These are phyloP conservation scores for Rhorus exstirpatorius DNA, from an alignment of 2,888 invertebrate species.

Conservation along the genomic window DNA sequence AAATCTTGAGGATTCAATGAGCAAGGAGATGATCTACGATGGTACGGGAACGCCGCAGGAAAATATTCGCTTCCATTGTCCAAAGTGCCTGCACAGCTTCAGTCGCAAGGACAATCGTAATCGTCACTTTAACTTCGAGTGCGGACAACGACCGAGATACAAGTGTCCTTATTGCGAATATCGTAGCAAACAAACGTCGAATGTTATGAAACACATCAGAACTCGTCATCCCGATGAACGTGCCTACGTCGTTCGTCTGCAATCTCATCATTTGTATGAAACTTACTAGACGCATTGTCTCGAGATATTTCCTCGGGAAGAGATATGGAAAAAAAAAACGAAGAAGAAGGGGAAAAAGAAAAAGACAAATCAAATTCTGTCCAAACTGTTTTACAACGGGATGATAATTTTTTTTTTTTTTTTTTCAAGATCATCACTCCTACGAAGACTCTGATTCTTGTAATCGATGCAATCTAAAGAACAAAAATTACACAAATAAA, in stretches of 20 bases:
- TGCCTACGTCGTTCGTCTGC: constrained; percentile 74
- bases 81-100: constrained; percentile 78
- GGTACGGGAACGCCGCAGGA: constrained; percentile 23
- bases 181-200: constrained; percentile 79
- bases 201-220: constrained; percentile 78
- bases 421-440: too few relatives aligned
- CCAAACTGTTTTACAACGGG: background rate
- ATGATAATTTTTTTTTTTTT: background rate
- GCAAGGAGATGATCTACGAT: constrained; percentile 22
- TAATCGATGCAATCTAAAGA: constrained; percentile 13
- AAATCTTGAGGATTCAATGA: constrained; percentile 59
- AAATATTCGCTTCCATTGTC: constrained; percentile 75
- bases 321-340: background rate
- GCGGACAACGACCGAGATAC: constrained; percentile 82
- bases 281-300: constrained; percentile 8
- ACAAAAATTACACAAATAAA: constrained; percentile 17
- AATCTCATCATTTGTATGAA: constrained; percentile 44
- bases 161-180: constrained; percentile 82
- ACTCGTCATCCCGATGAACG: constrained; percentile 76
- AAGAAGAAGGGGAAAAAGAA: background rate
- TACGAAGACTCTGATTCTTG: constrained; percentile 8
- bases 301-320: background rate
- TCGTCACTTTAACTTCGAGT: constrained; percentile 83
- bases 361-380: background rate
- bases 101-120: constrained; percentile 79